Percentiles rank a stretch among this genome's conserved stretches.
Conservation (phyloP, 2,113 vertebrate genomes). For the Onychostruthus taczanowskii region DNA sequence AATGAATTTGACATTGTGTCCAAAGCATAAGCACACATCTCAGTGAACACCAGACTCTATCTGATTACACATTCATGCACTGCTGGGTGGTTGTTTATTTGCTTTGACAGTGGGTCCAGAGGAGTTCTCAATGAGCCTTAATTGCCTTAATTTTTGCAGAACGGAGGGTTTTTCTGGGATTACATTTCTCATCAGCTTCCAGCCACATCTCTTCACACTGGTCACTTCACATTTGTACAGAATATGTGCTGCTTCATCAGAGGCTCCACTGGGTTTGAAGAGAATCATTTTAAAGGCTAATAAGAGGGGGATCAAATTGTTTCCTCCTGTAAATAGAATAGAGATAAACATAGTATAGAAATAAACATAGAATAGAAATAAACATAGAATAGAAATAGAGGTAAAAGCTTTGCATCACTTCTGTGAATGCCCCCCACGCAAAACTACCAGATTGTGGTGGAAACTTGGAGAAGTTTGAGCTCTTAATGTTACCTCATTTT, state of each 20-base stretch:
- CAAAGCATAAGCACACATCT: background rate
- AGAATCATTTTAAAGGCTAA: background rate
- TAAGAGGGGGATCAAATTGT: background rate
- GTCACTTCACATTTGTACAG: background rate
- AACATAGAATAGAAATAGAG: background rate
- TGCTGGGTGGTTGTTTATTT: slow-evolving; percentile 12
- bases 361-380: background rate
- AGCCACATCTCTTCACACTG: background rate
- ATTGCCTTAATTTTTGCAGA: slow-evolving; percentile 50
- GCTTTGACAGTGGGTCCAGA: slow-evolving; percentile 13
- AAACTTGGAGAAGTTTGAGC: background rate
- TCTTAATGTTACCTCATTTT: rapidly evolving
- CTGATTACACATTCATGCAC: background rate
- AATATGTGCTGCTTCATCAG: background rate
- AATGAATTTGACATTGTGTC: slow-evolving; percentile 56
- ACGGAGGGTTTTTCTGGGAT: background rate
- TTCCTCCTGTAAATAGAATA: background rate
- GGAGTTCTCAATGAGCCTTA: background rate
- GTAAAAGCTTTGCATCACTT: background rate
- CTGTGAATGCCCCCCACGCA: background rate
- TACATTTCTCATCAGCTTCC: slow-evolving; percentile 9
- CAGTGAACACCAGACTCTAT: background rate
- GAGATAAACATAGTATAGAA: background rate
- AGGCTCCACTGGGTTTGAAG: background rate
- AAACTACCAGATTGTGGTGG: background rate